Conservation (phyloP, 1,140 invertebrate species). For the Drosophila mojavensis region DNA sequence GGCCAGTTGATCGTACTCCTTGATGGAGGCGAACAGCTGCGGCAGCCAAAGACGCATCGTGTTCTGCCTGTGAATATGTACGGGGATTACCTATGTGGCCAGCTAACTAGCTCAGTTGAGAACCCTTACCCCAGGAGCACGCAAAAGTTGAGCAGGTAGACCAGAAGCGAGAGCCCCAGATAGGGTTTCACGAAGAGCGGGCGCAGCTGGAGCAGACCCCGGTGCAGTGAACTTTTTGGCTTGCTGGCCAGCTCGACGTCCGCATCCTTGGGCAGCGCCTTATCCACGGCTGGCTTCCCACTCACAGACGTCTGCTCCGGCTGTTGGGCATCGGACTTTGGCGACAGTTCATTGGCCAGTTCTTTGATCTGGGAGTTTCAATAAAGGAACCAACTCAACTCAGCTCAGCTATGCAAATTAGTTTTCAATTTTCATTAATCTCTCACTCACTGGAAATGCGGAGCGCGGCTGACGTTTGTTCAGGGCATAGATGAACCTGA, state of each 20-base stretch:
- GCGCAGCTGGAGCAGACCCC: slow-evolving; percentile 59
- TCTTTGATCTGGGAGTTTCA: slow-evolving; percentile 53
- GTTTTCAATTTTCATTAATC: neutral
- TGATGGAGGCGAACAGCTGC: slow-evolving; percentile 85
- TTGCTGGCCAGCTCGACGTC: slow-evolving; percentile 15
- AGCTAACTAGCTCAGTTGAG: too few species aligned
- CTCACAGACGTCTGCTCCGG: neutral
- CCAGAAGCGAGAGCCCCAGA: slow-evolving; percentile 61
- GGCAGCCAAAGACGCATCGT: slow-evolving; percentile 85
- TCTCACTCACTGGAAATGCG: slow-evolving; percentile 87
- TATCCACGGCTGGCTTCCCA: neutral
- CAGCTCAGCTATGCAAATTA: too few species aligned
- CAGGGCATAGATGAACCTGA: slow-evolving; percentile 67
- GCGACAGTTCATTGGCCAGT: slow-evolving; percentile 60
- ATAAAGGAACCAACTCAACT: neutral
- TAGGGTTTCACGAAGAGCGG: slow-evolving; percentile 71
- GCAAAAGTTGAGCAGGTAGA: slow-evolving; percentile 75
- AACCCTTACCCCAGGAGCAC: slow-evolving; percentile 64
- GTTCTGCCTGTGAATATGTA: slow-evolving; percentile 46
- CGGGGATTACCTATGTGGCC: too few species aligned
- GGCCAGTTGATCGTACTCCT: slow-evolving; percentile 63
- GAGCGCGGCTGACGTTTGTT: slow-evolving; percentile 87
- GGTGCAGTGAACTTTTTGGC: slow-evolving; percentile 31
- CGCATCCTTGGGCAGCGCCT: neutral
- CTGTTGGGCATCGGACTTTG: slow-evolving; percentile 11